phyloP scores from a whole-genome alignment of 2,113 vertebrate genomes.

The Cnemophilus loriae region DNA sequence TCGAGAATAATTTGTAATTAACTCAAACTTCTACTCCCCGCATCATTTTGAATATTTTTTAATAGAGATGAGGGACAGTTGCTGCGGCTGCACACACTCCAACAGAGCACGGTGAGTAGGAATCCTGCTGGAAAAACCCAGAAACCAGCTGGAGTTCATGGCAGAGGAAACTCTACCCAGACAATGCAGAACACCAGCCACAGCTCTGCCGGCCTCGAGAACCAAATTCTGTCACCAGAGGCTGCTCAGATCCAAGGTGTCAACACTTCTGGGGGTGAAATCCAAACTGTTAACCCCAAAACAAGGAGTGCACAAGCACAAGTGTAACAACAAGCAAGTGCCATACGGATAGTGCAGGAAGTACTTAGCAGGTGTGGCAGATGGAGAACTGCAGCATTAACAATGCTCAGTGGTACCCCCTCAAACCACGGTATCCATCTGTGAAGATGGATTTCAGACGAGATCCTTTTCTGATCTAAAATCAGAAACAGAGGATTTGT shows the following conservation, averaged over 20 bases:
- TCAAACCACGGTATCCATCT: background rate
- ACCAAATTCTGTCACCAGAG: background rate
- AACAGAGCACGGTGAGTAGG: background rate
- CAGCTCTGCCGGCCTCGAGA: background rate
- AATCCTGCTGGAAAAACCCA: background rate
- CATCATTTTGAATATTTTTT: slow-evolving; percentile 58
- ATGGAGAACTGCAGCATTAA: background rate
- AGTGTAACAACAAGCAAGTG: background rate
- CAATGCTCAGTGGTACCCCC: background rate
- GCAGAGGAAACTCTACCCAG: background rate
- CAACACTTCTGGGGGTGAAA: background rate
- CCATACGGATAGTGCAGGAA: background rate
- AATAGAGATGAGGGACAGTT: slow-evolving; percentile 29
- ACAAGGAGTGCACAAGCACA: background rate
- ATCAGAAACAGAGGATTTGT: background rate
- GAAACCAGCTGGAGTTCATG: background rate
- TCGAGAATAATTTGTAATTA: slow-evolving; percentile 78
- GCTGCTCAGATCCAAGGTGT: background rate
- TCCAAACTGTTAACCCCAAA: background rate
- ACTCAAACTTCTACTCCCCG: slow-evolving; percentile 60
- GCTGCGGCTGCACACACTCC: background rate
- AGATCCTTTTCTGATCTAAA: background rate
- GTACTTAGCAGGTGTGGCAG: background rate
- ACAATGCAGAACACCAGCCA: background rate
- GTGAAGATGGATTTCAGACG: background rate